Evolutionary conservation across 2,888 invertebrate genomes (phyloP), one percentile per base, ranked within the genome.

Genomic region (Stenodera caucasica): DNA sequence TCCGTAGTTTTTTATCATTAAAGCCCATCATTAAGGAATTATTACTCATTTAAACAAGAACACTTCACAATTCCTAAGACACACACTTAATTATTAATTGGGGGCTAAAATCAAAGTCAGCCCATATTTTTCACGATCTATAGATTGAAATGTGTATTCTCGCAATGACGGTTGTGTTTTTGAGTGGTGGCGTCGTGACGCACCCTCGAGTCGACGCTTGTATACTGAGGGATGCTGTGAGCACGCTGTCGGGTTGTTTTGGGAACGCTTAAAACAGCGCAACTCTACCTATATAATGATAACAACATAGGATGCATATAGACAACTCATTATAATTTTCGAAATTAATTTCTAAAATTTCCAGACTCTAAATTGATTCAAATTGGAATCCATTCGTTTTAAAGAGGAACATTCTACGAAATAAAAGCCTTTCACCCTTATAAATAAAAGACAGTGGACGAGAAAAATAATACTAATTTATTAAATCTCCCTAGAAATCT

Each of bases 1-100:
- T 81, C 74, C 81, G 80, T 78, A 84, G 80, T 74, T 83, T 84
- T 77, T 81, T 84, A 73, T 84, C 82, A 78, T 82, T 81, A 75
- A 84, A 82, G 70, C 83, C 83, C 83, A 74, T 73, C 9, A 40
- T 61, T 23, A 45, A 12, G 9, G 18, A 40, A 45, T 21, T 21
- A 45, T 45, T 57, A 33, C 60, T 57, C 57, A 60, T 56, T 35
- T 51, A 33, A 40, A 57, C 50, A 8, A 12, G n/a, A 50, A 40
- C 9, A 49, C 49, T 33, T 12, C 8, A 55, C 40, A 14, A 21
- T 18, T 29, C 5, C n/a, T n/a, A 21, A 49, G 30, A 29, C 12
- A 32, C 55, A 30, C 21, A 30, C 49, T 30, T 32, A 53, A n/a
- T n/a, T n/a, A n/a, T n/a, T n/a, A n/a, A n/a, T n/a, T n/a, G n/a